A percentile compares a stretch with the other conserved stretches of the same genome.
These are phyloP conservation scores for Lissonota sp. DNA, from an alignment of 2,888 invertebrate genomes.

Conservation along the genomic window DNA sequence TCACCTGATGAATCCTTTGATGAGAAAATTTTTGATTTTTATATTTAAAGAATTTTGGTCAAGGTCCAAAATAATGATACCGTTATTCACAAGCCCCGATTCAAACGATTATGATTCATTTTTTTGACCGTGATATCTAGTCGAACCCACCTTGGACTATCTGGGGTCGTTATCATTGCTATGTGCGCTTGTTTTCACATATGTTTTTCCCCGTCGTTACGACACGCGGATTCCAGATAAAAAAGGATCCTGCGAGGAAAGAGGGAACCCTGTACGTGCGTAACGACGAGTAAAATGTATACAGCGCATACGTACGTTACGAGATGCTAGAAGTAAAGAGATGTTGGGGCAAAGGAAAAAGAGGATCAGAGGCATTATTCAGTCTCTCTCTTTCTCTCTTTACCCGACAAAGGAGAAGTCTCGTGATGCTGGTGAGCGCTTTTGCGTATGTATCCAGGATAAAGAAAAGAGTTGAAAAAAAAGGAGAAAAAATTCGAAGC, in stretches of 20 bases:
- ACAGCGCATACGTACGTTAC: slow-evolving; percentile 51
- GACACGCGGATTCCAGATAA: slow-evolving; percentile 36
- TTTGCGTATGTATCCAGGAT: slow-evolving; percentile 50
- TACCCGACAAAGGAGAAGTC: slow-evolving; percentile 63
- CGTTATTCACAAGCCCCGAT: too few relatives aligned
- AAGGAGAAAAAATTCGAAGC: slow-evolving; percentile 9
- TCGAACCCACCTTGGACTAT: too few relatives aligned
- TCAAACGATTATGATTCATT: too few relatives aligned
- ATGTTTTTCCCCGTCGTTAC: slow-evolving; percentile 32
- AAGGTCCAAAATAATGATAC: too few relatives aligned
- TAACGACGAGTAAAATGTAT: slow-evolving; percentile 63
- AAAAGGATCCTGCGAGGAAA: slow-evolving; percentile 50
- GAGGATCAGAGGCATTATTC: slow-evolving; percentile 60
- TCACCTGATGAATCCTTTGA: too few relatives aligned
- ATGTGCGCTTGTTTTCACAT: too few relatives aligned
- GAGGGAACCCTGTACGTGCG: slow-evolving; percentile 59
- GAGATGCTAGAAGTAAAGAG: slow-evolving; percentile 53
- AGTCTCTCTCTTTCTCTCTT: slow-evolving; percentile 62
- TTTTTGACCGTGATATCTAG: too few relatives aligned
- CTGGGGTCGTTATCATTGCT: too few relatives aligned
- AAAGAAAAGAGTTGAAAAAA: slow-evolving; percentile 46
- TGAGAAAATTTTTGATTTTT: too few relatives aligned
- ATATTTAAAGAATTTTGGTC: too few relatives aligned
- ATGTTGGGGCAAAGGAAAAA: slow-evolving; percentile 39
- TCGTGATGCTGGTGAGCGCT: slow-evolving; percentile 54